phyloP scores from a whole-genome alignment of 2,113 vertebrate genomes.

The Reinhardtius hippoglossoides region DNA sequence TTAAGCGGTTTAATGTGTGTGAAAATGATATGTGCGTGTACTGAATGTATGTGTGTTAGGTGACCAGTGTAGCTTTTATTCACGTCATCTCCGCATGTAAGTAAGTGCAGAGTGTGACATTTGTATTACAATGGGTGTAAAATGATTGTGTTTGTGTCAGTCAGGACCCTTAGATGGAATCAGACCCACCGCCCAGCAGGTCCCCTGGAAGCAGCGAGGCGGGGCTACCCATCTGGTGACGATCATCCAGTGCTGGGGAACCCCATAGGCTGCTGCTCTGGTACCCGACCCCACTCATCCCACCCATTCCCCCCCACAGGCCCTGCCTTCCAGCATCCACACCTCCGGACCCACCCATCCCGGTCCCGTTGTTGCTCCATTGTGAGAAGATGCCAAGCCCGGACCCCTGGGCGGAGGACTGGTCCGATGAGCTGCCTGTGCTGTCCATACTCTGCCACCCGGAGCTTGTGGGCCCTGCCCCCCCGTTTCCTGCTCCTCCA shows the following conservation, averaged over 20 bases:
- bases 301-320: slow-evolving; percentile 90
- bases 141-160: slow-evolving; percentile 27
- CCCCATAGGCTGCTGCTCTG: slow-evolving; percentile 93
- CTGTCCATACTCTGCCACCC: slow-evolving; percentile 97
- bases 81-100: slow-evolving; percentile 51
- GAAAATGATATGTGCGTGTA: slow-evolving; percentile 46
- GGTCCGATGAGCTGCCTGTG: slow-evolving; percentile 92
- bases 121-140: slow-evolving; percentile 43
- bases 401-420: slow-evolving; percentile 84
- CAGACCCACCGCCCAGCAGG: slow-evolving; percentile 96
- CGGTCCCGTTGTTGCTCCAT: slow-evolving; percentile 91
- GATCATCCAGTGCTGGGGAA: slow-evolving; percentile 92
- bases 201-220: slow-evolving; percentile 98
- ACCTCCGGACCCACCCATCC: slow-evolving; percentile 81
- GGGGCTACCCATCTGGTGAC: slow-evolving; percentile 98
- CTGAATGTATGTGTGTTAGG: slow-evolving; percentile 53
- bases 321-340: slow-evolving; percentile 88
- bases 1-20: slow-evolving; percentile 55
- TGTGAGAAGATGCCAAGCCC: slow-evolving; percentile 93
- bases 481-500: slow-evolving; percentile 58
- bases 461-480: slow-evolving; percentile 68
- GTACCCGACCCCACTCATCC: slow-evolving; percentile 87
- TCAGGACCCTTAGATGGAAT: slow-evolving; percentile 90
- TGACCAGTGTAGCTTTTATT: slow-evolving; percentile 71
- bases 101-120: slow-evolving; percentile 57